A percentile compares a stretch with the other conserved stretches of the same genome.
Evolutionary conservation across 2,888 invertebrate species (phyloP).

Genomic region (Hyposoter didymator): DNA sequence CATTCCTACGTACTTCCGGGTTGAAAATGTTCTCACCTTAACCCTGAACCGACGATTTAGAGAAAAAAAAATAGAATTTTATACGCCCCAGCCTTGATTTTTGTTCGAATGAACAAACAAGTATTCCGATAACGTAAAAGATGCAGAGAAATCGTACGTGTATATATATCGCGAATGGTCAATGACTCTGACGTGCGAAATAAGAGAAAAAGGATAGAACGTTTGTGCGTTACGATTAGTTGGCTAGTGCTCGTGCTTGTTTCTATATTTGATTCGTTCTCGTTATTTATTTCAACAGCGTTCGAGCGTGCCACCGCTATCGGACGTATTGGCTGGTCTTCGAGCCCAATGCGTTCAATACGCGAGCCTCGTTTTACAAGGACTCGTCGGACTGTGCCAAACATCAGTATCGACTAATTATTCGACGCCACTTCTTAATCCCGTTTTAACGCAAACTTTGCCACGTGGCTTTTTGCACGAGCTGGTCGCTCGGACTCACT

Average conservation of each 20-base stretch:
- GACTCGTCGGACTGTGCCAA: constrained; percentile 82
- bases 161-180: neutral
- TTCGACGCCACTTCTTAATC: constrained; percentile 89
- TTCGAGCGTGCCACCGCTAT: constrained; percentile 90
- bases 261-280: constrained; percentile 51
- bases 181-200: constrained; percentile 29
- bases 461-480: constrained; percentile 91
- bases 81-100: neutral
- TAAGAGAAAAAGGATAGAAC: constrained; percentile 19
- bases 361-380: constrained; percentile 87
- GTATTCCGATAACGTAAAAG: neutral
- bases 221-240: constrained; percentile 32
- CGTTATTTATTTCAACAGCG: constrained; percentile 83
- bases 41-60: neutral
- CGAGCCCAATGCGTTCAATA: constrained; percentile 87
- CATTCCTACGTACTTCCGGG: neutral
- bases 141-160: neutral
- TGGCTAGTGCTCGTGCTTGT: constrained; percentile 17
- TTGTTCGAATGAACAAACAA: neutral
- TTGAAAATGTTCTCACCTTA: neutral
- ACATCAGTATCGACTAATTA: constrained; percentile 78
- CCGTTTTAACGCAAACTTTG: constrained; percentile 89
- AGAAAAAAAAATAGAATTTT: neutral
- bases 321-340: constrained; percentile 87
- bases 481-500: constrained; percentile 87